Conservation (phyloP, 2,797 vertebrate genomes). For the Gallirallus australis region DNA sequence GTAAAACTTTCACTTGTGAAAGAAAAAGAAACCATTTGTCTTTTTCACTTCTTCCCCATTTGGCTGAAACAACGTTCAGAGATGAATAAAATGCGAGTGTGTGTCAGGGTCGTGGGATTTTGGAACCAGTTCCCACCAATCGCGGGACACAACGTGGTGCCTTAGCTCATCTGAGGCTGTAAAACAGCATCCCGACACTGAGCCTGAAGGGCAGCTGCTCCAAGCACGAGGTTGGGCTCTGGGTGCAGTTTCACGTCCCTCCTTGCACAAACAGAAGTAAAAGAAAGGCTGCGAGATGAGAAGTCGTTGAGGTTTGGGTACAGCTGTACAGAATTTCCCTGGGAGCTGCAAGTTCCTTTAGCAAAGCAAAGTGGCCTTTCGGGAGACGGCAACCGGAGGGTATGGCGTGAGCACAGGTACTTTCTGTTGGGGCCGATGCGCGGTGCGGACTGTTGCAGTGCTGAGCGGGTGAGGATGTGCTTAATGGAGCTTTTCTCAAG, state of each 20-base stretch:
- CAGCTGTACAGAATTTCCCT: not conserved
- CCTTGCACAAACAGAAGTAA: not conserved
- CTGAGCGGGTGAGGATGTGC: not conserved
- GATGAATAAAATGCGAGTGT: not conserved
- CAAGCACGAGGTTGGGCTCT: not conserved
- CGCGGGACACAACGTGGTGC: not conserved
- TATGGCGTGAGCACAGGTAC: not conserved
- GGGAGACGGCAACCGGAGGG: not conserved
- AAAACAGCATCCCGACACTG: not conserved
- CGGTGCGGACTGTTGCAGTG: not conserved
- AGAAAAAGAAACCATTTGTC: constrained; percentile 43
- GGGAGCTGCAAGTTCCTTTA: not conserved
- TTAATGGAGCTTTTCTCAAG: not conserved
- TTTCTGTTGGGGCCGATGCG: not conserved
- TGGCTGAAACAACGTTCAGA: not conserved
- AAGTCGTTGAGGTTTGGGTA: not conserved
- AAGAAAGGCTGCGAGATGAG: not conserved
- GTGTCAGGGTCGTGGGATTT: not conserved
- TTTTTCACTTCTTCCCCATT: not conserved
- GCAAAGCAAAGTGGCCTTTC: not conserved
- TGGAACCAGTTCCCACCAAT: not conserved
- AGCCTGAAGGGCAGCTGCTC: not conserved
- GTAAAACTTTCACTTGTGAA: constrained; percentile 41
- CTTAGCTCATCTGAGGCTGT: not conserved
- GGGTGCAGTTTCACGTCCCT: not conserved